Percentiles rank a stretch among this genome's conserved stretches.
Conservation (phyloP, 2,113 vertebrate species). For the Nothocercus nigrocapillus region DNA sequence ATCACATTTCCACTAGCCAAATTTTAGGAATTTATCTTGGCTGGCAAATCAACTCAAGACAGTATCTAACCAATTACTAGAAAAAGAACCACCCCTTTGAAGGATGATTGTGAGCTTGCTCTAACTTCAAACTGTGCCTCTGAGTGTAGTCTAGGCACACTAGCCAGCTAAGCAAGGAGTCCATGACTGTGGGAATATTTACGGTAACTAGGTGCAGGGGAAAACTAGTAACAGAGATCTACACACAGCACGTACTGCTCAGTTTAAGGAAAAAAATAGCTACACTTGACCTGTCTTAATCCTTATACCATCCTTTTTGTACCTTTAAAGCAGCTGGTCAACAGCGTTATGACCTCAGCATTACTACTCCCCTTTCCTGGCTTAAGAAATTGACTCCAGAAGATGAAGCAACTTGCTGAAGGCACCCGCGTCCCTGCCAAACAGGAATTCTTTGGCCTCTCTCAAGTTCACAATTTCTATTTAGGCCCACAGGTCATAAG, state of each 20-base stretch:
- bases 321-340: not conserved
- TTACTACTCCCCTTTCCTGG: not conserved
- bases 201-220: not conserved
- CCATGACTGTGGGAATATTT: not conserved
- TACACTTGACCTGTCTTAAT: not conserved
- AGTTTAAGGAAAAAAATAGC: not conserved
- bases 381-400: not conserved
- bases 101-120: not conserved
- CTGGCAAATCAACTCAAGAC: not conserved
- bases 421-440: not conserved
- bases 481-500: rapidly evolving
- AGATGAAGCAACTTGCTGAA: not conserved
- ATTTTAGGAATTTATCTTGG: not conserved
- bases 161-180: not conserved
- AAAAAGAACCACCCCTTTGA: not conserved
- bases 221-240: not conserved
- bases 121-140: not conserved
- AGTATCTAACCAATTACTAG: not conserved
- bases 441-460: not conserved
- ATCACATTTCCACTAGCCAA: not conserved
- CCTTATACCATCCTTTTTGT: not conserved
- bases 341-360: not conserved
- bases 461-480: not conserved
- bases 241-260: not conserved
- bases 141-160: not conserved